Evolutionary conservation across 2,113 vertebrate genomes (phyloP).

Genomic region (Eclectus roratus): DNA sequence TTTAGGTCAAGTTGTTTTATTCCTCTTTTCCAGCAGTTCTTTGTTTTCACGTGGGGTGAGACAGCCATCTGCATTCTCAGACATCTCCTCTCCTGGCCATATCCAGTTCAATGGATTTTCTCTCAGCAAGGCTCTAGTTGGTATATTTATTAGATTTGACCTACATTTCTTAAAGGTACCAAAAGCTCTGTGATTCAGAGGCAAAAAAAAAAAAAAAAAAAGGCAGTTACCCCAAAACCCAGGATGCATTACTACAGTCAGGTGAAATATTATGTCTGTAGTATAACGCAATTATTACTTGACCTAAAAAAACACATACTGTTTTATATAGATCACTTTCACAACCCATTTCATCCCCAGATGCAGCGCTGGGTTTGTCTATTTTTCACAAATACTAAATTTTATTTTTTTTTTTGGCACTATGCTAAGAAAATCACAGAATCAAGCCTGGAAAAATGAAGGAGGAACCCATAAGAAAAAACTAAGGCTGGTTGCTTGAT

Average conservation of each 20-base stretch:
- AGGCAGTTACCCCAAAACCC: fast-evolving
- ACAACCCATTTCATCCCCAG: neutral
- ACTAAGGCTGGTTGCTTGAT: neutral
- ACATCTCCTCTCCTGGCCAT: neutral
- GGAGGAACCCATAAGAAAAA: neutral
- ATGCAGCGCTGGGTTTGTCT: neutral
- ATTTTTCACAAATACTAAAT: neutral
- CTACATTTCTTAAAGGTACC: neutral
- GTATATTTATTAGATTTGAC: neutral
- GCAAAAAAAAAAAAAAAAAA: neutral
- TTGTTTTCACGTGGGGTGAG: neutral
- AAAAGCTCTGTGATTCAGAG: neutral
- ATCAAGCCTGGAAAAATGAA: neutral
- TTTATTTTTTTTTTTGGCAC: neutral
- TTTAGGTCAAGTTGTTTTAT: neutral
- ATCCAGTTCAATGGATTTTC: neutral
- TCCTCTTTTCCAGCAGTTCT: neutral
- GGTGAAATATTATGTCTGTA: neutral
- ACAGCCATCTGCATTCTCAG: neutral
- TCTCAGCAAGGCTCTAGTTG: neutral
- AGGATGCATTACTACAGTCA: neutral
- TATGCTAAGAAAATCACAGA: neutral
- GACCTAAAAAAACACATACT: neutral
- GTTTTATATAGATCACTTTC: neutral
- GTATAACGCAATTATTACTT: neutral